phyloP scores from a whole-genome alignment of 2,888 invertebrate species.

The Polymixis flavicincta region DNA sequence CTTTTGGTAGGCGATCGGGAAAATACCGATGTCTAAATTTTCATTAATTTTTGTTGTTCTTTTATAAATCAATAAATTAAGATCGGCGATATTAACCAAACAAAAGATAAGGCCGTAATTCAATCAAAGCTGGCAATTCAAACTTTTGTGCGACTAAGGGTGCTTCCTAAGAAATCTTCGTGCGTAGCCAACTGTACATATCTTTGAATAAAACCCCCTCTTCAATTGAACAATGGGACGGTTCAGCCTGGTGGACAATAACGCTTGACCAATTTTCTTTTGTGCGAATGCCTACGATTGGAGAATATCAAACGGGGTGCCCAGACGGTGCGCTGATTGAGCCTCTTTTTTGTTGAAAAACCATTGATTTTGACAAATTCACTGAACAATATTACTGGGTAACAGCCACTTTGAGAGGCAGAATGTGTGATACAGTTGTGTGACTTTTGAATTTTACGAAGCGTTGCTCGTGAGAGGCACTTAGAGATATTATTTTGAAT shows the following conservation, averaged over 20 bases:
- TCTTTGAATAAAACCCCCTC: slow-evolving; percentile 84
- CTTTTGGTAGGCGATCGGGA: not conserved
- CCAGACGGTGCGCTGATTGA: slow-evolving; percentile 83
- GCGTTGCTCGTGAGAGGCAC: slow-evolving; percentile 14
- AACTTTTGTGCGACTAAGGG: slow-evolving; percentile 79
- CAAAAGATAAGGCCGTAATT: slow-evolving; percentile 75
- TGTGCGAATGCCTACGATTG: slow-evolving; percentile 87
- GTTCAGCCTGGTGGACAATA: slow-evolving; percentile 87
- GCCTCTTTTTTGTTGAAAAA: slow-evolving; percentile 81
- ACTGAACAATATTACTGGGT: slow-evolving; percentile 75
- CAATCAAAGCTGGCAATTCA: slow-evolving; percentile 75
- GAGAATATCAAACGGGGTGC: slow-evolving; percentile 85
- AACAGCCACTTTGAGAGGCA: slow-evolving; percentile 55
- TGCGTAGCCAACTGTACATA: slow-evolving; percentile 82
- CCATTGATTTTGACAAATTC: slow-evolving; percentile 85
- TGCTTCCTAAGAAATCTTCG: slow-evolving; percentile 76
- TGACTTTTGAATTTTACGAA: slow-evolving; percentile 49
- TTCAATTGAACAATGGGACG: slow-evolving; percentile 86
- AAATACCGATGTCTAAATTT: not conserved
- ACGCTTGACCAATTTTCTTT: slow-evolving; percentile 90
- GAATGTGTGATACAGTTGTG: slow-evolving; percentile 52
- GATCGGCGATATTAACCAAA: slow-evolving; percentile 64
- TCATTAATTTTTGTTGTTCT: slow-evolving; percentile 30
- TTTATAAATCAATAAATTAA: slow-evolving; percentile 59
- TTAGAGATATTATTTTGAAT: slow-evolving; percentile 38